Evolutionary conservation across 2,113 vertebrate species (phyloP), one percentile per base, ranked within the genome.

Genomic region (Strix aluco): DNA sequence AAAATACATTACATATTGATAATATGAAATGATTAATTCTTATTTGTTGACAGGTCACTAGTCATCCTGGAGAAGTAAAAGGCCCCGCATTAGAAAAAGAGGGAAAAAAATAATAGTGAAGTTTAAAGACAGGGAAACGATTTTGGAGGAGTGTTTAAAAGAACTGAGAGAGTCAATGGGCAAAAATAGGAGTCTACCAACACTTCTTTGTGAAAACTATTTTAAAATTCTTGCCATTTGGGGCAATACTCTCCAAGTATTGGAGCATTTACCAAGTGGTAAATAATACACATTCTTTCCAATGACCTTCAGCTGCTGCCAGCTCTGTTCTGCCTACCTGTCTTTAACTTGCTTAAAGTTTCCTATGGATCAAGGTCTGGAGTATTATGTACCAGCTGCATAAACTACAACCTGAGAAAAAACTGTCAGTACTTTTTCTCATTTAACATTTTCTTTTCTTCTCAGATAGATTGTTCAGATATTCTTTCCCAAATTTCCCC

Each of bases 61-160:
- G 49, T 30, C 6, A 2, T 62, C 27, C 57, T 14, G 44, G 17
- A 81, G 44, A 67, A 91, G 27, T 51, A 61, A 70, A 38, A 88
- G 13, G 5, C 1, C 2, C 18, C 4, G n/a, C 6, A 36, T 54
- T 42, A 83, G 55, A 44, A 59, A 58, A 47, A 46, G 1, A 26
- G 44, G 4, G 6, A 34, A 16, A 46, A 58, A n/a, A 5, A 2
- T 0, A 7, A n/a, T 2, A 65, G 5, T 13, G 3, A 67, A 15
- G 4, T 62, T 40, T 66, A 73, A 74, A 70, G 10, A 58, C 4
- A 30, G 4, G 7, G n/a, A 73, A 88, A 57, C 3, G 26, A 29
- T 19, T 40, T 67, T 7, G 32, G 36, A 58, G 26, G 26, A 69
- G 4, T 7, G 23, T 54, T 69, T 32, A 23, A 73, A 58, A 62